A percentile compares a stretch with the other conserved stretches of the same genome.
Evolutionary conservation across 2,113 vertebrate species (phyloP).

Genomic region (Pungitius pungitius): DNA sequence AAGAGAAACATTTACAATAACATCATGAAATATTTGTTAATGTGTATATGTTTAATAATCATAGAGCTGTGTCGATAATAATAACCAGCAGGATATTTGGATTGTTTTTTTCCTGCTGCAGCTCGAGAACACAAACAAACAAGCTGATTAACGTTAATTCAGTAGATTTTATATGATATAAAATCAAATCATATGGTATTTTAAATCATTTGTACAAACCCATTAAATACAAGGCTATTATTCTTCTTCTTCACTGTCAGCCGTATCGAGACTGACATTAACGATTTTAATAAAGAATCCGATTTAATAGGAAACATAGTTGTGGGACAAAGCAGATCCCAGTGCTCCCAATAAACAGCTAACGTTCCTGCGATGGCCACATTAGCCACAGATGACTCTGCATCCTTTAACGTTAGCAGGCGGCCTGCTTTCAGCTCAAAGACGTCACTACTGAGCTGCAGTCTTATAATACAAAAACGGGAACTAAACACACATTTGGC

Average conservation of each 20-base stretch:
- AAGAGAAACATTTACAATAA: background rate
- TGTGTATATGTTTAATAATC: background rate
- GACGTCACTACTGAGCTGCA: background rate
- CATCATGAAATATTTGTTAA: background rate
- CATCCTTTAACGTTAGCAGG: conserved; percentile 34
- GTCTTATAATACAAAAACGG: background rate
- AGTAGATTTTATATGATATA: background rate
- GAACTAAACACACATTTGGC: accelerated
- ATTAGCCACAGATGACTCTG: conserved; percentile 63
- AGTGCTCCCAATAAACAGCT: conserved; percentile 14
- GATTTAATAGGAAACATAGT: background rate
- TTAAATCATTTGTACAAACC: background rate
- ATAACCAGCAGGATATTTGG: background rate
- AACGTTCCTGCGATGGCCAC: background rate
- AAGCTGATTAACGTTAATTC: background rate
- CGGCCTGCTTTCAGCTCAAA: background rate
- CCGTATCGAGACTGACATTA: background rate
- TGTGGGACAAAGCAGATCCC: background rate
- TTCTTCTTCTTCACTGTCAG: background rate
- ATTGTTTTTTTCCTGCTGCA: background rate
- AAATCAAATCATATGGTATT: too few species aligned
- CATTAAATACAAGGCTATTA: background rate
- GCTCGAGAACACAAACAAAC: background rate
- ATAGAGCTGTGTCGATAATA: background rate
- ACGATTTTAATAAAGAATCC: background rate